These are phyloP conservation scores for Brachyrhaphis roseni DNA, from an alignment of 2,797 vertebrate genomes.

Conservation along the genomic window DNA sequence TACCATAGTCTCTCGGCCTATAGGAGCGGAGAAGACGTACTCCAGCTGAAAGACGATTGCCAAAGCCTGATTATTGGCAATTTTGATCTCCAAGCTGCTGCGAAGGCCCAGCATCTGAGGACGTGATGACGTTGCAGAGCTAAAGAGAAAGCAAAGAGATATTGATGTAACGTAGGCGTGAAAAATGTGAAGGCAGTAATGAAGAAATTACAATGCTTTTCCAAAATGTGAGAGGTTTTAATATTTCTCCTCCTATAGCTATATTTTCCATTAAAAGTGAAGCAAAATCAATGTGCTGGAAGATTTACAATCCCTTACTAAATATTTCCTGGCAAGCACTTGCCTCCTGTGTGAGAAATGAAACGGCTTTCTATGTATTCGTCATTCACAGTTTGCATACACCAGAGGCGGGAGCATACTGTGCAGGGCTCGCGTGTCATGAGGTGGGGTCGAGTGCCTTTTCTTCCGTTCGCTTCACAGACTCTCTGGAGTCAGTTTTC, in stretches of 20 bases:
- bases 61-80: conserved; percentile 83
- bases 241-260: conserved; percentile 14
- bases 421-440: conserved; percentile 51
- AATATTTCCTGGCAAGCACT: conserved; percentile 53
- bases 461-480: conserved; percentile 38
- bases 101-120: conserved; percentile 80
- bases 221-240: background rate
- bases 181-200: conserved; percentile 5
- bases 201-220: conserved; percentile 10
- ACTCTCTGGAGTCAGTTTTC: conserved; percentile 46
- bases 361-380: conserved; percentile 59
- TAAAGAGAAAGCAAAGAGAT: conserved; percentile 52
- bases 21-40: conserved; percentile 83
- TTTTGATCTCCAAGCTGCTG: conserved; percentile 87
- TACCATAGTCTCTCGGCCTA: conserved; percentile 82
- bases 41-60: conserved; percentile 90
- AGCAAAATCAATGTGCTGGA: conserved; percentile 38
- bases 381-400: conserved; percentile 69
- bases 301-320: conserved; percentile 47
- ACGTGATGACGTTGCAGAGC: conserved; percentile 42
- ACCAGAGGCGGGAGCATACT: conserved; percentile 56
- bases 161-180: conserved; percentile 18
- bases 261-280: conserved; percentile 22
- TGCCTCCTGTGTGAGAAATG: conserved; percentile 55
- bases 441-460: conserved; percentile 56